Evolutionary conservation across 2,113 vertebrate species (phyloP), one percentile per base, ranked within the genome.

Genomic region (Scatophagus argus): DNA sequence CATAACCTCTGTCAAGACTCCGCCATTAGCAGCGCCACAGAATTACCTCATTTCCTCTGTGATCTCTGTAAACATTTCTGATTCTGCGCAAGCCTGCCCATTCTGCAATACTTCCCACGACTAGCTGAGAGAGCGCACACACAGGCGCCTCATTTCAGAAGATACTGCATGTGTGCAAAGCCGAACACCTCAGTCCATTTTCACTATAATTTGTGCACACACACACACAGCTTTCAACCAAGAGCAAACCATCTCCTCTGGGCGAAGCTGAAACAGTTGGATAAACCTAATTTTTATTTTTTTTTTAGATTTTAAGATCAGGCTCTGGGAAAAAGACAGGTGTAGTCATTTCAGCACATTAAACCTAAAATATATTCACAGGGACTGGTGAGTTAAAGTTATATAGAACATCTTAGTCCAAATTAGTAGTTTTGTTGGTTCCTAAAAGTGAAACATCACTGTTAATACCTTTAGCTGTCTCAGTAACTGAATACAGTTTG

Each of bases 11-110:
- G 84, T 89, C 86, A 87, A 86, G 86, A 80, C 81, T 85, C 47
- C 8, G 73, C 89, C 83, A 90, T 91, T 87, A 92, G 87, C 56
- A 81, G 81, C 61, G 51, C 67, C 64, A 58, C 81, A 81, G 84
- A 91, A 92, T 86, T 89, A 84, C 84, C 88, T 89, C 34, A 90
- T 89, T 92, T 81, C 67, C 80, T 87, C 82, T 39, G 79, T 88
- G 87, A 89, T 91, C 84, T 81, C 67, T 60, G 79, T 76, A 91
- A 90, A 91, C 88, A 88, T 78, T 85, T 87, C 59, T 23, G 84
- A 89, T 89, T 85, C 83, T 55, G 74, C 47, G 74, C 79, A 85
- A 71, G 80, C 74, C 63, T 8, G 38, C 39, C 69, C 43, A 41
- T 74, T 81, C 74, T 61, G 64, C 68, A 51, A 72, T 61, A 62